phyloP scores from a whole-genome alignment of 2,888 invertebrate species.

The Smittia sp. region DNA sequence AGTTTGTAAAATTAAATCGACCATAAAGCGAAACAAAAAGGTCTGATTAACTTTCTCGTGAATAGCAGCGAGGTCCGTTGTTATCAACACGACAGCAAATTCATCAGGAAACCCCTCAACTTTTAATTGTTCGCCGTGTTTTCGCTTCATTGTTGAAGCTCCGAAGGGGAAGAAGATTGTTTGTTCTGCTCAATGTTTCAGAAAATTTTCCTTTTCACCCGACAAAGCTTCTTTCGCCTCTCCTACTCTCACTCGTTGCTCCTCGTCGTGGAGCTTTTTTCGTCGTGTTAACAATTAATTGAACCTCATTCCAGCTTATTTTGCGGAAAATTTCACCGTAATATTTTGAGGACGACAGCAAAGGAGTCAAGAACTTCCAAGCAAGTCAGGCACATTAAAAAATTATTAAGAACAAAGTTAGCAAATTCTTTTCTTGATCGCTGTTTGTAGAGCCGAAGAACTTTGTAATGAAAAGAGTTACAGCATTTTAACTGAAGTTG shows the following conservation, averaged over 20 bases:
- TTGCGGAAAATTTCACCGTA: constrained; percentile 3
- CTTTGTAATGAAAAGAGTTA: neutral
- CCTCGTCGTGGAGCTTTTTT: neutral
- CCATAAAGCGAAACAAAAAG: neutral
- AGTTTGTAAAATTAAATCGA: constrained; percentile 5
- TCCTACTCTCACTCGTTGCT: neutral
- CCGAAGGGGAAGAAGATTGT: neutral
- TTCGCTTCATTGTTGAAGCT: neutral
- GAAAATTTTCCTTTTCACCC: neutral
- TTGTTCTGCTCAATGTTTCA: neutral
- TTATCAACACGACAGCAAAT: constrained; percentile 2
- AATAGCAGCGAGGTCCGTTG: neutral
- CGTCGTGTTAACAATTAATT: constrained; percentile 1
- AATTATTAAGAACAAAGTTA: no score
- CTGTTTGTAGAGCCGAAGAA: no score
- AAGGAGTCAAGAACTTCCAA: neutral
- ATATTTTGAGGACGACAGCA: neutral
- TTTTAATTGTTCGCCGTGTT: constrained; percentile 9
- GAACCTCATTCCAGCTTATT: constrained; percentile 6
- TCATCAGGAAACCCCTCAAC: constrained; percentile 8
- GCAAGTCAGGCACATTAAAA: no score
- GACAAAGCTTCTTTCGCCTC: neutral
- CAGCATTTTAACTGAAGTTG: neutral
- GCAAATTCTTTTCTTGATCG: no score
- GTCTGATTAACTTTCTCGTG: neutral